These are phyloP conservation scores for Sinelater perroti DNA, from an alignment of 2,888 invertebrate species.

Conservation along the genomic window DNA sequence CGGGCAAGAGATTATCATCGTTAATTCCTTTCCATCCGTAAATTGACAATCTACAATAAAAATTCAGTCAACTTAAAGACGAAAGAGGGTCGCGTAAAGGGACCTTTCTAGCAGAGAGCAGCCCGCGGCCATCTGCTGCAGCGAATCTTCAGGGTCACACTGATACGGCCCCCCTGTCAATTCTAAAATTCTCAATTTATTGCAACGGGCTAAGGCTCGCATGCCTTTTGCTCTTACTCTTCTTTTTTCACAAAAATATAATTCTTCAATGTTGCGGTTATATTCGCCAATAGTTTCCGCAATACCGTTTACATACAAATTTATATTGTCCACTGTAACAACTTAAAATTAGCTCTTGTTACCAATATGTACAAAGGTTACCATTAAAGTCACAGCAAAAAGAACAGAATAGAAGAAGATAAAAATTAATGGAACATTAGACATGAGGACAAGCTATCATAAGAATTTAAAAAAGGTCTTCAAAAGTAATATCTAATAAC, in stretches of 20 bases:
- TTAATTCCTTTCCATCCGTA: conserved; percentile 51
- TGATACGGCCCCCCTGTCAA: conserved; percentile 46
- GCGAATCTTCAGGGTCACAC: conserved; percentile 51
- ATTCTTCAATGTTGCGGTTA: conserved; percentile 44
- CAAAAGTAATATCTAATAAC: too few species aligned
- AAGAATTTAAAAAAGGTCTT: too few species aligned
- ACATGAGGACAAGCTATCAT: too few species aligned
- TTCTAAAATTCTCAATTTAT: conserved; percentile 46
- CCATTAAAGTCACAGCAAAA: too few species aligned
- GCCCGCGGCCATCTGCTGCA: conserved; percentile 51
- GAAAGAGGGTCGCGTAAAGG: conserved; percentile 4
- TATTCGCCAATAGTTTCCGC: conserved; percentile 48
- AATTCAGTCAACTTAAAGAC: background rate
- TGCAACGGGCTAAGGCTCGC: conserved; percentile 47
- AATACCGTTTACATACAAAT: conserved; percentile 49
- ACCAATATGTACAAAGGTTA: too few species aligned
- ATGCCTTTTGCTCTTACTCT: conserved; percentile 47
- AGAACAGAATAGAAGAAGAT: conserved; percentile 19
- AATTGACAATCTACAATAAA: conserved; percentile 45
- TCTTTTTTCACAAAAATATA: conserved; percentile 49
- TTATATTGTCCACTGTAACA: conserved; percentile 47
- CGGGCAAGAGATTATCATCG: conserved; percentile 49
- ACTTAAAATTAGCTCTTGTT: background rate
- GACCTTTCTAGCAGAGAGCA: conserved; percentile 50
- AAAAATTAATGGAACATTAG: conserved; percentile 5